A percentile compares a stretch with the other conserved stretches of the same genome.
These are phyloP conservation scores for Pseudorhiza aurosa DNA, from an alignment of 30 jellyfish, hydroid and myxozoan genomes.

Conservation along the genomic window DNA sequence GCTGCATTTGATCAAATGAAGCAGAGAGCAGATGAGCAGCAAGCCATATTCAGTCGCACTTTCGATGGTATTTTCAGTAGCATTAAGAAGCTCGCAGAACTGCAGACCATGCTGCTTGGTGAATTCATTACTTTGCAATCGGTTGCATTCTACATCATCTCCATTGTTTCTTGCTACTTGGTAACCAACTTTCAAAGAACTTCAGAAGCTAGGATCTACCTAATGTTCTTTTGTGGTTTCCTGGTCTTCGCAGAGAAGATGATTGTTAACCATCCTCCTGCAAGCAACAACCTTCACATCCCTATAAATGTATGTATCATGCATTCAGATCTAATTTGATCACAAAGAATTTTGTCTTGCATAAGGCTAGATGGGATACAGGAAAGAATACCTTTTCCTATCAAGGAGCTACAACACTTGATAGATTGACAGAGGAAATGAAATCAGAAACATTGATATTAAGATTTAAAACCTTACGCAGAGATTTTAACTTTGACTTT, in stretches of 20 bases:
- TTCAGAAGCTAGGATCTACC: conserved; percentile 60
- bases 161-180: conserved; percentile 74
- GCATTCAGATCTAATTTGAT: neutral
- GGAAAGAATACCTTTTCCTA: too few relatives aligned
- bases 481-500: too few relatives aligned
- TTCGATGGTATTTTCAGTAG: conserved; percentile 78
- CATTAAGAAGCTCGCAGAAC: conserved; percentile 68
- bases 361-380: too few relatives aligned
- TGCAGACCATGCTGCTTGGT: conserved; percentile 84
- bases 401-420: too few relatives aligned
- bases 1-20: conserved; percentile 81
- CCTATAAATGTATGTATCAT: conserved; percentile 16
- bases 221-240: conserved; percentile 40
- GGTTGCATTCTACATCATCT: conserved; percentile 73
- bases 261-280: conserved; percentile 12
- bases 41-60: conserved; percentile 73
- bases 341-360: too few relatives aligned
- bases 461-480: too few relatives aligned
- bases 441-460: too few relatives aligned
- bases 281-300: conserved; percentile 1
- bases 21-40: conserved; percentile 79
- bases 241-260: conserved; percentile 66
- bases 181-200: conserved; percentile 87
- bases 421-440: too few relatives aligned
- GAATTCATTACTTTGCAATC: conserved; percentile 89